Evolutionary conservation across 1,140 invertebrate species (phyloP), one percentile per base, ranked within the genome.

Genomic region (Phortica variegata): DNA sequence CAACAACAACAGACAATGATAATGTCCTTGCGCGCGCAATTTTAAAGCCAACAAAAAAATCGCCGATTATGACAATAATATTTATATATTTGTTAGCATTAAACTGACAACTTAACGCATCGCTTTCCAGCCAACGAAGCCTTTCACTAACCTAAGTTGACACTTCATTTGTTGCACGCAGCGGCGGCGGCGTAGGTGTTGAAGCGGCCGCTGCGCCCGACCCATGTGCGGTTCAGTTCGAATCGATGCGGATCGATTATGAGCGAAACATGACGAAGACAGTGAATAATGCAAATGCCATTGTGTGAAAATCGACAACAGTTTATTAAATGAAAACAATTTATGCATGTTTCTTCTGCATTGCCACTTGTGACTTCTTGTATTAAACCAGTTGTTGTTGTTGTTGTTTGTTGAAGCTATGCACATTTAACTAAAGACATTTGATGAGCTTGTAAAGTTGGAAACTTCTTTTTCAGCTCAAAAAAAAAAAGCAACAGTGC

Each of bases 81-180:
- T 10, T 26, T 26, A 39, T 42, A 54, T 42, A 65, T 66, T 66
- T 66, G 50, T 68, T 68, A 66, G 59, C 59, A 66, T 66, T 66
- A 68, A 56, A 32, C 34, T 54, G 38, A 26, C 23, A 26, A 26
- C 23, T 26, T 26, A 34, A 45, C 52, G 39, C 39, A 31, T 29
- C 21, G 36, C 31, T 38, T 16, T 19, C 6, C 19, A 15, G 13
- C 18, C 34, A 42, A 16, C 15, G 9, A 20, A 21, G 46, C 60
- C 60, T 57, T 62, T 56, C 53, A 56, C 57, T 65, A 62, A 56
- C 46, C 58, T 66, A 66, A 66, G 63, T 66, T 66, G 63, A 66
- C 63, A 66, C 63, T 51, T 66, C 63, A 63, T 68, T 65, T 60
- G 42, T 50, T 18, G 18, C 23, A 26, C 10, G n/a, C n/a, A n/a